These are phyloP conservation scores for Sciurus vulgaris DNA, from an alignment of 2,797 vertebrate genomes.

Conservation along the genomic window DNA sequence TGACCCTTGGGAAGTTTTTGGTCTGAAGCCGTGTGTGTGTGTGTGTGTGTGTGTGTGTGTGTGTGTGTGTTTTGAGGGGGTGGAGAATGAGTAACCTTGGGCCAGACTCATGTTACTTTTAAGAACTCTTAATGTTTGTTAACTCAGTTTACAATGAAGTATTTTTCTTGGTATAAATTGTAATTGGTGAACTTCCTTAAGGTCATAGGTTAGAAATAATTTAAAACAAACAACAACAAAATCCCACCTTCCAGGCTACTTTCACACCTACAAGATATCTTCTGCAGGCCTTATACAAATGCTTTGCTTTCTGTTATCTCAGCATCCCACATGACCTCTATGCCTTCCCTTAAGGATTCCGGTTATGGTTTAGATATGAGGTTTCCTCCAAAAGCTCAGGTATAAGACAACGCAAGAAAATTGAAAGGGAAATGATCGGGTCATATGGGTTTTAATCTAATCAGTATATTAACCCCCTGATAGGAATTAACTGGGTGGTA, in stretches of 20 bases:
- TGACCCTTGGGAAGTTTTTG: not conserved
- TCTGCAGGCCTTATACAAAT: not conserved
- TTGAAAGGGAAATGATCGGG: no score
- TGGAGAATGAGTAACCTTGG: not conserved
- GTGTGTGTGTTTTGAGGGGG: not conserved
- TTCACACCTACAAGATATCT: not conserved
- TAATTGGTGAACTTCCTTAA: constrained; percentile 21
- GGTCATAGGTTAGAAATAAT: not conserved
- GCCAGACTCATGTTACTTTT: not conserved
- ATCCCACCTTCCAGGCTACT: not conserved
- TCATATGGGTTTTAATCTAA: no score
- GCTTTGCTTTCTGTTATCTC: not conserved
- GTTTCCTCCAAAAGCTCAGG: no score
- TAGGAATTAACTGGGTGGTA: no score
- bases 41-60: not conserved
- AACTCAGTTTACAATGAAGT: not conserved
- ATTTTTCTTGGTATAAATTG: not conserved
- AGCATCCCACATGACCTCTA: not conserved
- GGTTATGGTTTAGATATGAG: no score
- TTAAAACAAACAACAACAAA: constrained; percentile 8
- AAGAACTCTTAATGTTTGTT: constrained; percentile 28
- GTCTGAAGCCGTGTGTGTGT: not conserved
- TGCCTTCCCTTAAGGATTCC: not conserved
- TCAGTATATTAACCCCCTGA: no score
- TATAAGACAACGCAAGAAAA: no score